Percentiles rank a stretch among this genome's conserved stretches.
phyloP scores from a whole-genome alignment of 2,113 vertebrate genomes.

The Parus major region DNA sequence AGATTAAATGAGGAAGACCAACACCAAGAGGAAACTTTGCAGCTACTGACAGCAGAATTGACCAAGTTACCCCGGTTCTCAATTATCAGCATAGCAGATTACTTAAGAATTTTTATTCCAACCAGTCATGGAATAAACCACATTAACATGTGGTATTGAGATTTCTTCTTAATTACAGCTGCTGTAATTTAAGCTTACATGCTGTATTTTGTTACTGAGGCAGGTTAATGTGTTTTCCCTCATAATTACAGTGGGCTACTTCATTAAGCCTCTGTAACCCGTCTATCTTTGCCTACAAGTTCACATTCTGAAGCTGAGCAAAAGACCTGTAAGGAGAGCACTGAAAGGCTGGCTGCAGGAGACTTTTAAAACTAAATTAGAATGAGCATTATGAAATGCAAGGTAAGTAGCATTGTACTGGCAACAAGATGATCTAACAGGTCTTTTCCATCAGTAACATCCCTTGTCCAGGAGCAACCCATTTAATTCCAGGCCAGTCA shows the following conservation, averaged over 20 bases:
- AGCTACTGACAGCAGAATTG: not conserved
- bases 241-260: not conserved
- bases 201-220: not conserved
- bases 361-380: not conserved
- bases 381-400: slow-evolving; percentile 15
- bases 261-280: not conserved
- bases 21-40: not conserved
- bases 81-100: not conserved
- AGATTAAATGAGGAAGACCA: not conserved
- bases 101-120: not conserved
- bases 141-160: not conserved
- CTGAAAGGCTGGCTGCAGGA: not conserved
- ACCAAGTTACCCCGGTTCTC: not conserved
- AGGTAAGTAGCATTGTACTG: not conserved
- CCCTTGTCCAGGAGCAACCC: slow-evolving; percentile 29
- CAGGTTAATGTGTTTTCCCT: slow-evolving; percentile 14
- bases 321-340: not conserved
- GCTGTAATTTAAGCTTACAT: not conserved
- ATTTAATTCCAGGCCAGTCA: slow-evolving; percentile 60
- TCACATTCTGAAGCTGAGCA: not conserved
- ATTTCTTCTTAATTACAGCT: not conserved
- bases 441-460: slow-evolving; percentile 48
- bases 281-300: not conserved
- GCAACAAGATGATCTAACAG: slow-evolving; percentile 19
- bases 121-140: not conserved